These are phyloP conservation scores for Eilema sororculum DNA, from an alignment of 2,888 invertebrate species.

Conservation along the genomic window DNA sequence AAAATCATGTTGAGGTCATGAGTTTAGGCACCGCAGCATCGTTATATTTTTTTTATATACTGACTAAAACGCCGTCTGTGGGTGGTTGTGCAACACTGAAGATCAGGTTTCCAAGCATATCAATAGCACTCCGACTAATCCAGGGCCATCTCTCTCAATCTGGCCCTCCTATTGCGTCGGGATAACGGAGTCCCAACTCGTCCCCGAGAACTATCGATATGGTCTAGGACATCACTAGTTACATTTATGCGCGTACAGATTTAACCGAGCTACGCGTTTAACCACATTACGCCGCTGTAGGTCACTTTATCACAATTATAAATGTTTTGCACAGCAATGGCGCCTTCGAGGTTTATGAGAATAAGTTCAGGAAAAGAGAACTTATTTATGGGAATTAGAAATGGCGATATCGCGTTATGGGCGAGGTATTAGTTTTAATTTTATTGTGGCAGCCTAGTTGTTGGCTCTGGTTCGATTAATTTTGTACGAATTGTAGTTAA, in stretches of 20 bases:
- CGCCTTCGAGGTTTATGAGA: constrained; percentile 15
- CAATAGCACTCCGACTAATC: too few relatives aligned
- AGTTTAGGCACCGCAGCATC: too few relatives aligned
- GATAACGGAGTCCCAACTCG: too few relatives aligned
- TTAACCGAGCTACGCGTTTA: constrained; percentile 55
- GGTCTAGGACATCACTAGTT: constrained; percentile 34
- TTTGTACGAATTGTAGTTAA: neutral
- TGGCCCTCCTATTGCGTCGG: too few relatives aligned
- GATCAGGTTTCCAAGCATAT: too few relatives aligned
- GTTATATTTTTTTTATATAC: too few relatives aligned
- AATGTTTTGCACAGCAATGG: constrained; percentile 27
- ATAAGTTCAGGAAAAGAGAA: constrained; percentile 7
- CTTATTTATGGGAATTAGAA: constrained; percentile 4
- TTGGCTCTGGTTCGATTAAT: neutral
- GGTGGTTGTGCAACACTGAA: too few relatives aligned
- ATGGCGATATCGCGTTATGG: neutral
- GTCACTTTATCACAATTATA: constrained; percentile 44
- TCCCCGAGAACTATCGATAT: too few relatives aligned
- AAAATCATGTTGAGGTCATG: too few relatives aligned
- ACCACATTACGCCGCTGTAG: constrained; percentile 53
- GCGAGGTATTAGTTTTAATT: neutral
- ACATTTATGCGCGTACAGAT: constrained; percentile 56
- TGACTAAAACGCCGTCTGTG: too few relatives aligned
- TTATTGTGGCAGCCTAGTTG: neutral
- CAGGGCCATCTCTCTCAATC: too few relatives aligned